phyloP scores from a whole-genome alignment of 2,113 vertebrate genomes.

The Myrmophylax atrothorax region DNA sequence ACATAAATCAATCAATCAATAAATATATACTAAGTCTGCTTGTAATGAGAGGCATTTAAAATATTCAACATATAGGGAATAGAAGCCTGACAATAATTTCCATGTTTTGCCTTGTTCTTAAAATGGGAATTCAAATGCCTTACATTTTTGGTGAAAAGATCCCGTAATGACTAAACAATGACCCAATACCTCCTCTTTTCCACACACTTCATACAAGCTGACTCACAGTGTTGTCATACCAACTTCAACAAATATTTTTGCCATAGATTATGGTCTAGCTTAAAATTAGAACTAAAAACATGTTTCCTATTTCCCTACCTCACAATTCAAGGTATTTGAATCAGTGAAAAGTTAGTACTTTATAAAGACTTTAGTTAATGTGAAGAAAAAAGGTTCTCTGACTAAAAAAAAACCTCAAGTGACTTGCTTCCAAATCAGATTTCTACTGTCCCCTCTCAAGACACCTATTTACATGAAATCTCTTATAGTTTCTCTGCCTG shows the following conservation, averaged over 20 bases:
- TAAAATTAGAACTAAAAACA: not conserved
- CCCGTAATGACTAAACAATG: not conserved
- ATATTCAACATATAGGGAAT: not conserved
- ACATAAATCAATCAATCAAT: not conserved
- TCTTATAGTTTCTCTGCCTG: slow-evolving; percentile 78
- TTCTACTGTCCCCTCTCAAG: slow-evolving; percentile 63
- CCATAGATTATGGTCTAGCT: not conserved
- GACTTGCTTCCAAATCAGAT: slow-evolving; percentile 73
- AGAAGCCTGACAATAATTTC: not conserved
- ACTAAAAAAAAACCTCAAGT: slow-evolving; percentile 66
- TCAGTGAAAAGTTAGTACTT: slow-evolving; percentile 63
- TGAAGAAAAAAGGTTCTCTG: slow-evolving; percentile 51
- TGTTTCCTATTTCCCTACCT: not conserved
- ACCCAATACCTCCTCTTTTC: not conserved
- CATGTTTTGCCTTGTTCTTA: not conserved
- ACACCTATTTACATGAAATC: slow-evolving; percentile 79
- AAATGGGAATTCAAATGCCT: not conserved
- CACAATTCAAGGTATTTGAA: slow-evolving; percentile 51
- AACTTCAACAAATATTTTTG: not conserved
- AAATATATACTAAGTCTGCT: not conserved
- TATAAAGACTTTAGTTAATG: slow-evolving; percentile 31
- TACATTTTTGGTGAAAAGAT: not conserved
- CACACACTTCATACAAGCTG: not conserved
- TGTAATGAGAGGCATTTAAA: not conserved
- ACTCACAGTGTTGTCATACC: not conserved